A percentile compares a stretch with the other conserved stretches of the same genome.
These are phyloP conservation scores for Pao palembangensis DNA, from an alignment of 2,113 vertebrate genomes.

Conservation along the genomic window DNA sequence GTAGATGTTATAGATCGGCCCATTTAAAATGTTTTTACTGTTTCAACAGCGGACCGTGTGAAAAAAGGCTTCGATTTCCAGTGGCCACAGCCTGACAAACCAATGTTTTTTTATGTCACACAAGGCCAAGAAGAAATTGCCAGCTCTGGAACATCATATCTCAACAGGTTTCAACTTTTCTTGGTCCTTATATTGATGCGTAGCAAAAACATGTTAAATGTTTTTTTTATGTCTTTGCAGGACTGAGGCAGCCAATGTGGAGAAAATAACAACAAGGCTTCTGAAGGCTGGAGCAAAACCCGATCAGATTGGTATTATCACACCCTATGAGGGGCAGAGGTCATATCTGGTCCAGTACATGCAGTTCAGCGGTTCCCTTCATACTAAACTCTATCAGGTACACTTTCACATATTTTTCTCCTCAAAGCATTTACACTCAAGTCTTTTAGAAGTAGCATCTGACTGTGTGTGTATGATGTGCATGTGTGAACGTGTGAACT, in stretches of 20 bases:
- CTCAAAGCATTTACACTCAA: not conserved
- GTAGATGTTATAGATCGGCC: slow-evolving; percentile 48
- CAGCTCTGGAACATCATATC: slow-evolving; percentile 96
- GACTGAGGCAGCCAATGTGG: slow-evolving; percentile 96
- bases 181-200: not conserved
- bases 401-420: not conserved
- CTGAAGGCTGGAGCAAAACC: slow-evolving; percentile 96
- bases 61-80: slow-evolving; percentile 99
- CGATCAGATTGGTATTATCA: slow-evolving; percentile 98
- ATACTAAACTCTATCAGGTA: slow-evolving; percentile 99
- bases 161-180: slow-evolving; percentile 83
- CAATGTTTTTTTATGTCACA: slow-evolving; percentile 99
- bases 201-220: not conserved
- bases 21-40: slow-evolving; percentile 43
- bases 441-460: no score
- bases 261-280: slow-evolving; percentile 97
- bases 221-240: slow-evolving; percentile 54
- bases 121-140: slow-evolving; percentile 98
- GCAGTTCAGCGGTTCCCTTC: slow-evolving; percentile 98
- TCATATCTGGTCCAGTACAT: slow-evolving; percentile 99
- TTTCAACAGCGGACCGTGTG: slow-evolving; percentile 86
- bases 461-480: no score
- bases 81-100: slow-evolving; percentile 98
- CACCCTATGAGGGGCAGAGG: slow-evolving; percentile 93
- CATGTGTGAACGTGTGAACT: no score